A percentile compares a stretch with the other conserved stretches of the same genome.
Evolutionary conservation across 2,888 invertebrate genomes (phyloP).

Genomic region (Nemotelus pantherinus): DNA sequence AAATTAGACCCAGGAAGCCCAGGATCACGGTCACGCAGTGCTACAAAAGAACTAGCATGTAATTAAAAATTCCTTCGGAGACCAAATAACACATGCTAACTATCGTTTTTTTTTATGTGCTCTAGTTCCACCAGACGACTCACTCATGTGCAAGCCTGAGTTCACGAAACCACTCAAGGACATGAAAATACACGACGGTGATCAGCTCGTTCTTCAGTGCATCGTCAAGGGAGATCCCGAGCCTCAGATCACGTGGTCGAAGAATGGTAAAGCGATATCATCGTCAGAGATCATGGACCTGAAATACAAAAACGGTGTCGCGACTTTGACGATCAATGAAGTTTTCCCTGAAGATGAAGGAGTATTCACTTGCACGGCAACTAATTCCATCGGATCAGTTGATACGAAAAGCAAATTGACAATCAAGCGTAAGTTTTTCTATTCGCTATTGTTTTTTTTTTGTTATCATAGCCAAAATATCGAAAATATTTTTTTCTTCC

Average conservation of each 20-base stretch:
- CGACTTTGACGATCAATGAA: slow-evolving; percentile 88
- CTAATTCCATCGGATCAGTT: slow-evolving; percentile 87
- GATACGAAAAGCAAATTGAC: slow-evolving; percentile 86
- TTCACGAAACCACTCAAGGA: slow-evolving; percentile 82
- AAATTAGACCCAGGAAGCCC: slow-evolving; percentile 78
- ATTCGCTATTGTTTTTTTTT: not conserved
- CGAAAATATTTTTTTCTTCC: not conserved
- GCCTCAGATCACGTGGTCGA: slow-evolving; percentile 90
- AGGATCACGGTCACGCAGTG: slow-evolving; percentile 86
- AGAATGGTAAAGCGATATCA: slow-evolving; percentile 79
- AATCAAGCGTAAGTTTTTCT: slow-evolving; percentile 79
- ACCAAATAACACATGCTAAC: not conserved
- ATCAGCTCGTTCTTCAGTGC: slow-evolving; percentile 81
- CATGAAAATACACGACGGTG: slow-evolving; percentile 86
- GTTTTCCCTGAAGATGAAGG: slow-evolving; percentile 96
- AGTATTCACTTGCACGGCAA: slow-evolving; percentile 88
- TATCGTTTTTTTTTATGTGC: not conserved
- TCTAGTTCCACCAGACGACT: slow-evolving; percentile 85
- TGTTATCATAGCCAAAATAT: not conserved
- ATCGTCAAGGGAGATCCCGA: slow-evolving; percentile 92
- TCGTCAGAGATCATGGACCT: slow-evolving; percentile 89
- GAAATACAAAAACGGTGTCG: slow-evolving; percentile 90
- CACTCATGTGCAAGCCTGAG: slow-evolving; percentile 86
- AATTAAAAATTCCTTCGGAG: slow-evolving; percentile 49
- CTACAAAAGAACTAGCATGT: slow-evolving; percentile 85